These are phyloP conservation scores for Aptenodytes patagonicus DNA, from an alignment of 2,113 vertebrate species.

Conservation along the genomic window DNA sequence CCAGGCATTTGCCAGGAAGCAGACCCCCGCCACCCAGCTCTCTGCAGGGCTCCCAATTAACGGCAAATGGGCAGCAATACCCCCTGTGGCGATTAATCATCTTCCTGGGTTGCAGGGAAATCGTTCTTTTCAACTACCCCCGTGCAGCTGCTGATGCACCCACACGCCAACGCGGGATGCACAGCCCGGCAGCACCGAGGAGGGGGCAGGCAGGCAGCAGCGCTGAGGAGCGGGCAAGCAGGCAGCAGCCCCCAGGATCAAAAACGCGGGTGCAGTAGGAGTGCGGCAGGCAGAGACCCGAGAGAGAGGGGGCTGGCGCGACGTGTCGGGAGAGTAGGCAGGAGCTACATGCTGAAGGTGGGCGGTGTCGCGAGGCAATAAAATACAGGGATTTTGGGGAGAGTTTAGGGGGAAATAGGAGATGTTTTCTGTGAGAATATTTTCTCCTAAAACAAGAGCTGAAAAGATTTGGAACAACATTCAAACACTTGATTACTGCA, in stretches of 20 bases:
- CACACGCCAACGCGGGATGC: rapidly evolving
- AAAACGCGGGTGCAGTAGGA: neutral
- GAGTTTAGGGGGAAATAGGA: neutral
- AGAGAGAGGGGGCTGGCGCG: neutral
- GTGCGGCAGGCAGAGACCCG: neutral
- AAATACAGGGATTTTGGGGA: neutral
- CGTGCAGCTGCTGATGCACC: neutral
- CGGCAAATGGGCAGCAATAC: neutral
- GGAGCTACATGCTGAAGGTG: neutral
- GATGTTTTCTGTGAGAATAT: neutral
- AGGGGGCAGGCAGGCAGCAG: neutral
- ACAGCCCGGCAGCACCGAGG: neutral
- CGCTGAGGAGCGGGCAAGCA: no score
- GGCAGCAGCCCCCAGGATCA: neutral
- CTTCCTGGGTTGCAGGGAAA: neutral
- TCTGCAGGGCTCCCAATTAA: neutral
- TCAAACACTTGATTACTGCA: neutral
- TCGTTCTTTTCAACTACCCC: neutral
- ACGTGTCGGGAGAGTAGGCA: neutral
- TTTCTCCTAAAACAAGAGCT: neutral
- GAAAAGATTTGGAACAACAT: neutral
- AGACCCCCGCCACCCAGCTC: neutral
- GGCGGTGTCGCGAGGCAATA: neutral
- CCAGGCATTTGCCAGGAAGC: neutral
- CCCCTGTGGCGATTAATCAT: neutral